Evolutionary conservation across 2,888 invertebrate species (phyloP).

Genomic region (Platycnemis pennipes): DNA sequence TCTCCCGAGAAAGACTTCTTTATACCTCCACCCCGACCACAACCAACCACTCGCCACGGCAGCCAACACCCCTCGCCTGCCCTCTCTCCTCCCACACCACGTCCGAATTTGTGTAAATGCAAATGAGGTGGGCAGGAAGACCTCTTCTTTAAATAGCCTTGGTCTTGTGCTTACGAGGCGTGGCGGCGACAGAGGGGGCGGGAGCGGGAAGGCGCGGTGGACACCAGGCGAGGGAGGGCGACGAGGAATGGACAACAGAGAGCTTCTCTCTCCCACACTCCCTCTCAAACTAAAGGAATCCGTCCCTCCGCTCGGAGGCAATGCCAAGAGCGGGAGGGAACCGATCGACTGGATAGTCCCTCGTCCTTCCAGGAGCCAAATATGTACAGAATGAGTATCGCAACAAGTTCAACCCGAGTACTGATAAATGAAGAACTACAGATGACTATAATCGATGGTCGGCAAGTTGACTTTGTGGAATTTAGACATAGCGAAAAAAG

Average conservation of each 20-base stretch:
- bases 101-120: constrained; percentile 64
- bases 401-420: too few relatives aligned
- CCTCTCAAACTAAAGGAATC: neutral
- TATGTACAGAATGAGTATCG: too few relatives aligned
- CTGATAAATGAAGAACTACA: too few relatives aligned
- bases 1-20: neutral
- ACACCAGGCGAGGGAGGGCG: neutral
- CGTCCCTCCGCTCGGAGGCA: neutral
- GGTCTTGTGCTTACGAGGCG: neutral
- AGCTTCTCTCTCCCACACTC: neutral
- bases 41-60: neutral
- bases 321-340: neutral
- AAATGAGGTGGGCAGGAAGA: constrained; percentile 13
- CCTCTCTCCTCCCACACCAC: neutral
- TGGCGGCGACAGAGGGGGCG: neutral
- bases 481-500: too few relatives aligned
- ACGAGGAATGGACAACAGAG: neutral
- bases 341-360: neutral
- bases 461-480: too few relatives aligned
- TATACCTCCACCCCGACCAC: neutral
- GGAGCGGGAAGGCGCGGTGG: neutral
- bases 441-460: too few relatives aligned
- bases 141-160: constrained; percentile 11
- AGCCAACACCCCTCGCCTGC: neutral
- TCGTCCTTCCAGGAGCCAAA: too few relatives aligned